These are phyloP conservation scores for Gymnoscopelus braueri DNA, from an alignment of 2,797 vertebrate species.

Conservation along the genomic window DNA sequence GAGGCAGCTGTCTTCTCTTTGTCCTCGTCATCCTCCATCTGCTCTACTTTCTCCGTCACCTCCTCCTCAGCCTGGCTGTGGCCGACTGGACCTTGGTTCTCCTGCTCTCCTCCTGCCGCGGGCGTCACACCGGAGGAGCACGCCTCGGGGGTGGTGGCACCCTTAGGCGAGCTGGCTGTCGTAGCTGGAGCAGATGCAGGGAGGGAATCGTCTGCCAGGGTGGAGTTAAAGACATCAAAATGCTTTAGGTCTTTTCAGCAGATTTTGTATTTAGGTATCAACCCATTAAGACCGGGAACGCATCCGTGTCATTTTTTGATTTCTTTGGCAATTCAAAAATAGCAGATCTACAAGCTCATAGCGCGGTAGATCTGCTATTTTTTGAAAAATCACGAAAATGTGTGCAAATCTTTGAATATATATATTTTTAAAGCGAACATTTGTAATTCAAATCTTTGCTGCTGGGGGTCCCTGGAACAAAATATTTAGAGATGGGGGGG, in stretches of 20 bases:
- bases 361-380: no score
- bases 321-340: no score
- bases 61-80: neutral
- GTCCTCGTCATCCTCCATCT: neutral
- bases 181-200: neutral
- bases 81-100: neutral
- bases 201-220: neutral
- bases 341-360: no score
- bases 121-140: slow-evolving; percentile 4
- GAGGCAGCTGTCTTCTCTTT: neutral
- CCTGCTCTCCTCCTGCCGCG: neutral
- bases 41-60: slow-evolving; percentile 4
- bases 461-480: no score
- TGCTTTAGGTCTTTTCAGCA: neutral
- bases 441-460: no score
- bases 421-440: no score
- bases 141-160: neutral
- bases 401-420: no score
- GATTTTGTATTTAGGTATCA: neutral
- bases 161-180: neutral
- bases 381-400: no score
- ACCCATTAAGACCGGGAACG: neutral
- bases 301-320: no score
- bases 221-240: neutral
- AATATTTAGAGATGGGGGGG: no score